phyloP scores from a whole-genome alignment of 2,113 vertebrate species.

The Phodopus roborovskii region DNA sequence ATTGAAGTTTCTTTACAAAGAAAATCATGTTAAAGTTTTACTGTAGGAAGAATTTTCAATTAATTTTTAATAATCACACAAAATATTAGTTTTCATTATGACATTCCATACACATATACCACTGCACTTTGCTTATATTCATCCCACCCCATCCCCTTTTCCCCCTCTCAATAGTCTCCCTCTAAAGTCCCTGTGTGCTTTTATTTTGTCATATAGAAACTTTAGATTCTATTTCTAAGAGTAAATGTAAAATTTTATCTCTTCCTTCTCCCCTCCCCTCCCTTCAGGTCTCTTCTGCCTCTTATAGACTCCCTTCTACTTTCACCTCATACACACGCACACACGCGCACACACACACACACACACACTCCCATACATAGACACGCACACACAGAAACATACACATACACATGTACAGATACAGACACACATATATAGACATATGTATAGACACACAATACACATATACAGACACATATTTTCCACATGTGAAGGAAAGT shows the following conservation, averaged over 20 bases:
- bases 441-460: not conserved
- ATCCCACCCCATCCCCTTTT: not conserved
- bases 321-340: too few relatives aligned
- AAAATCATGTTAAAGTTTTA: not conserved
- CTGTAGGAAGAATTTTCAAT: not conserved
- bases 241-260: not conserved
- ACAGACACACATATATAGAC: not conserved
- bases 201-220: not conserved
- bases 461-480: not conserved
- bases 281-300: not conserved
- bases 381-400: not conserved
- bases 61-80: not conserved
- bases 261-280: too few relatives aligned
- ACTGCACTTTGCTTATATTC: too few relatives aligned
- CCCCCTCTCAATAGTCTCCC: not conserved
- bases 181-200: not conserved
- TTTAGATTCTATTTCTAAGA: not conserved
- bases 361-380: not conserved
- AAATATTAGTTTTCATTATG: not conserved
- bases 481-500: not conserved
- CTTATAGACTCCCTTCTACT: not conserved
- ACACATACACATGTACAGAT: not conserved
- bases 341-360: not conserved
- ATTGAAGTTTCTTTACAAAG: not conserved
- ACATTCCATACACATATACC: not conserved